phyloP scores from a whole-genome alignment of 2,888 invertebrate genomes.

The Nomada flava region DNA sequence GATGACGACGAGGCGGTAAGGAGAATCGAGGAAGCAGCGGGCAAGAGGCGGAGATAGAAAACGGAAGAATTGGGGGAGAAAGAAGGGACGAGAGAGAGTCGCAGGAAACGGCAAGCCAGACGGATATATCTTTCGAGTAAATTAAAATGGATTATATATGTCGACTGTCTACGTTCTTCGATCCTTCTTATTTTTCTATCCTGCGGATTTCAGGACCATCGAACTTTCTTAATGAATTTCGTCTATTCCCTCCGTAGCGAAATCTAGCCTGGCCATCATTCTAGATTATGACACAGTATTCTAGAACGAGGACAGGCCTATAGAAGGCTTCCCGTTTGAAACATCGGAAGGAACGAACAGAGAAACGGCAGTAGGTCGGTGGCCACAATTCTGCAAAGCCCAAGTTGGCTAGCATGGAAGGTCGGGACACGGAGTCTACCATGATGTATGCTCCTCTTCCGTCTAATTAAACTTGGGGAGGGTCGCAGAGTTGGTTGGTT shows the following conservation, averaged over 20 bases:
- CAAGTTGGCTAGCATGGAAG: slow-evolving; percentile 68
- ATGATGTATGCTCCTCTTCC: slow-evolving; percentile 78
- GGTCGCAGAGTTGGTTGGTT: slow-evolving; percentile 71
- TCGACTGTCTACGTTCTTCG: slow-evolving; percentile 74
- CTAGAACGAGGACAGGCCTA: slow-evolving; percentile 18
- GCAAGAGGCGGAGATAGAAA: slow-evolving; percentile 35
- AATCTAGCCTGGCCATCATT: neutral
- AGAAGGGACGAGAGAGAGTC: slow-evolving; percentile 56
- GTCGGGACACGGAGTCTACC: slow-evolving; percentile 74
- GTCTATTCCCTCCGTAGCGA: neutral
- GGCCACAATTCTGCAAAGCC: slow-evolving; percentile 72
- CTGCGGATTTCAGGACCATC: slow-evolving; percentile 65
- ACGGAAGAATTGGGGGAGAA: slow-evolving; percentile 27
- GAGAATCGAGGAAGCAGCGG: slow-evolving; percentile 34
- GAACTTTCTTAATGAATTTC: slow-evolving; percentile 50
- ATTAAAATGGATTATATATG: slow-evolving; percentile 83
- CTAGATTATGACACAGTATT: slow-evolving; percentile 2
- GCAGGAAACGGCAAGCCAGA: slow-evolving; percentile 78
- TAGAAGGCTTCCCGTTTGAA: slow-evolving; percentile 40
- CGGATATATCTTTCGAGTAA: slow-evolving; percentile 80
- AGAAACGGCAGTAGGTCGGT: slow-evolving; percentile 66
- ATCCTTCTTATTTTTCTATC: slow-evolving; percentile 74
- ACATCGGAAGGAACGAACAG: slow-evolving; percentile 44
- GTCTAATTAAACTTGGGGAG: slow-evolving; percentile 80
- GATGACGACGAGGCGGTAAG: slow-evolving; percentile 36